A percentile compares a stretch with the other conserved stretches of the same genome.
phyloP scores from a whole-genome alignment of 2,797 vertebrate species.

The Sternarchorhynchus goeldii region DNA sequence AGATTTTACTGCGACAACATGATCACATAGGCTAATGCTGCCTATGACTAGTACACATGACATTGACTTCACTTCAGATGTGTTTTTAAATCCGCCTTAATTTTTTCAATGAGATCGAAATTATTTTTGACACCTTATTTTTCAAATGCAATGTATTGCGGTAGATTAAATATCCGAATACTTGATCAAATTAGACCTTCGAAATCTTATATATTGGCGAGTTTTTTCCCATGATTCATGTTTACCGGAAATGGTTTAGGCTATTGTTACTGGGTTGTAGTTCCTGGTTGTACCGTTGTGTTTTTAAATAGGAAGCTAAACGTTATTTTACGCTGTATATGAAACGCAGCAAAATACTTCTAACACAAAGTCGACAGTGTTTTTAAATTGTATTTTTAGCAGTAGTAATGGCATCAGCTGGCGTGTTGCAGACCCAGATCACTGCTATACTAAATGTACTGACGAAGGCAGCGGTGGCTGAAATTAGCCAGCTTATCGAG shows the following conservation, averaged over 20 bases:
- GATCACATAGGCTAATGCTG: no score
- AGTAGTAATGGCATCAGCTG: constrained; percentile 21
- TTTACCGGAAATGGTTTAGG: constrained; percentile 9
- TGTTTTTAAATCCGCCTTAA: no score
- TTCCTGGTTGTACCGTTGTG: not conserved
- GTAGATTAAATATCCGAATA: no score
- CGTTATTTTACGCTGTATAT: not conserved
- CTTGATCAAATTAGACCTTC: no score
- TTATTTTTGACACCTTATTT: no score
- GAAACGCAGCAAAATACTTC: no score
- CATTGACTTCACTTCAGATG: no score
- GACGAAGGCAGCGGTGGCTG: constrained; percentile 72
- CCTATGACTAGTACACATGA: no score
- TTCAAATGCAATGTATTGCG: no score
- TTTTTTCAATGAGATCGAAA: no score
- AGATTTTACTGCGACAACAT: no score
- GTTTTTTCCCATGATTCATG: not conserved
- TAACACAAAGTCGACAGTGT: not conserved
- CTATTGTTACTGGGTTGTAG: not conserved
- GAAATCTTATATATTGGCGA: constrained; percentile 17
- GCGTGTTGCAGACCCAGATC: constrained; percentile 64
- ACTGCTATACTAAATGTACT: constrained; percentile 73
- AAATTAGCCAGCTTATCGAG: constrained; percentile 73
- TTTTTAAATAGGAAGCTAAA: not conserved
- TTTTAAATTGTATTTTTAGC: not conserved